Base-by-base conservation (phyloP, 2,113 vertebrate species). In the Hemibagrus wyckioides region DNA sequence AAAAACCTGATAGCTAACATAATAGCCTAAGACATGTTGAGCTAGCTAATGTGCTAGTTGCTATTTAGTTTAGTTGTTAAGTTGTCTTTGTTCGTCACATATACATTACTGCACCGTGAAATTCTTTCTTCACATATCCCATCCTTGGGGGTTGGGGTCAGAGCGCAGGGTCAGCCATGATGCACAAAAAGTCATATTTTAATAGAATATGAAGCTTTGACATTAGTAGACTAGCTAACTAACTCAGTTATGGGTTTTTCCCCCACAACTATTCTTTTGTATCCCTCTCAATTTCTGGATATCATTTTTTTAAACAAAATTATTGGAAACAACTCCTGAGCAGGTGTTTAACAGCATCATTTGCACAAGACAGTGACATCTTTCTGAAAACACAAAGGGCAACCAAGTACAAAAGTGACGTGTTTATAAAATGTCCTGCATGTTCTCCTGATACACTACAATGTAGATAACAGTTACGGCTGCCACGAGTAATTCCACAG, bases 371-470 rank as follows among this genome's bases (percentile, higher is more conserved):
- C 41, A 57, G 57, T 33, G 15, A 54, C 6, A 3, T 1, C 6
- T 79, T 80, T 56, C 5, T 57, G 9, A 56, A 80, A 56, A 56
- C 30, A 80, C 30, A 36, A 39, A 57, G 19, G 52, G 19, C 17
- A 7, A 56, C 77, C 50, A 80, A 56, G 8, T 19, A n/a, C 15
- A 77, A 50, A 9, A 80, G 17, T 21, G 28, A 6, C 6, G 21
- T 79, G 76, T 79, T 79, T 33, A 80, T 80, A 36, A 80, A 80
- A 80, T 11, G 63, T 8, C 25, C 59, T 56, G 48, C 33, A 9
- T 56, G 30, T 67, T 23, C 39, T 84, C 10, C 63, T 54, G 48
- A 15, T 56, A 54, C 25, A 4, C n/a, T 71, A 25, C 21, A 6
- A 39, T 30, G 41, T 4, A 36, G 48, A 84, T 36, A 50, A 41